phyloP scores from a whole-genome alignment of 2,888 invertebrate species.

The Parascotia fuliginaria region DNA sequence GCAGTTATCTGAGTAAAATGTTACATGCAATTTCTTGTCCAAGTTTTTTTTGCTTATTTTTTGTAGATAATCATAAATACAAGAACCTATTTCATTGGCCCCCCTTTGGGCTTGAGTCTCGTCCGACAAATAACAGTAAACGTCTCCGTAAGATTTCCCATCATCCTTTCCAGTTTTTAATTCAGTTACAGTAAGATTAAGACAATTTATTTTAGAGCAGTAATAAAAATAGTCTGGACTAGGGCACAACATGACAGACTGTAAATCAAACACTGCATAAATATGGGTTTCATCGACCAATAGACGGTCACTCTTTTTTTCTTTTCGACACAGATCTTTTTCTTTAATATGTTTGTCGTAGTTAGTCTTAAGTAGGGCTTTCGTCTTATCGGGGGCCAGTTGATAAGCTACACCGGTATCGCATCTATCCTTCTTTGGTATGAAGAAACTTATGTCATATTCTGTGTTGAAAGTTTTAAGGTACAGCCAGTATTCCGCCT shows the following conservation, averaged over 20 bases:
- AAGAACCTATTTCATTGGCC: constrained; percentile 4
- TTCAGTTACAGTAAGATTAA: constrained; percentile 6
- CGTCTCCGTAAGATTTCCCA: constrained; percentile 4
- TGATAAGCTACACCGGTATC: constrained; percentile 11
- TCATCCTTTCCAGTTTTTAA: constrained; percentile 5
- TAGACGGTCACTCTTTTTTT: neutral
- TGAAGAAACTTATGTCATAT: constrained; percentile 31
- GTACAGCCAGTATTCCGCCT: constrained; percentile 22
- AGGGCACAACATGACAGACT: constrained; percentile 1
- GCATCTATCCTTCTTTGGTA: constrained; percentile 41
- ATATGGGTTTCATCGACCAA: neutral
- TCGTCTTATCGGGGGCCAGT: neutral
- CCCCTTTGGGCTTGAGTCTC: constrained; percentile 5
- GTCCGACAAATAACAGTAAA: constrained; percentile 6
- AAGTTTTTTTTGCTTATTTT: neutral
- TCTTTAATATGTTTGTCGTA: constrained; percentile 8
- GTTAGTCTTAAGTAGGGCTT: constrained; percentile 1
- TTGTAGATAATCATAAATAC: constrained; percentile 2
- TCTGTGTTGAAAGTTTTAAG: constrained; percentile 24
- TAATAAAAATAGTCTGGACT: constrained; percentile 3
- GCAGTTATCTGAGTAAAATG: constrained; percentile 10
- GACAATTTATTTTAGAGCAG: constrained; percentile 1
- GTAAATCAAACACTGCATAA: constrained; percentile 1
- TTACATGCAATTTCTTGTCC: neutral
- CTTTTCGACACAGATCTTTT: constrained; percentile 3